Percentiles rank a stretch among this genome's conserved stretches.
These are phyloP conservation scores for Lacanobia wlatinum DNA, from an alignment of 2,888 invertebrate species.

Conservation along the genomic window DNA sequence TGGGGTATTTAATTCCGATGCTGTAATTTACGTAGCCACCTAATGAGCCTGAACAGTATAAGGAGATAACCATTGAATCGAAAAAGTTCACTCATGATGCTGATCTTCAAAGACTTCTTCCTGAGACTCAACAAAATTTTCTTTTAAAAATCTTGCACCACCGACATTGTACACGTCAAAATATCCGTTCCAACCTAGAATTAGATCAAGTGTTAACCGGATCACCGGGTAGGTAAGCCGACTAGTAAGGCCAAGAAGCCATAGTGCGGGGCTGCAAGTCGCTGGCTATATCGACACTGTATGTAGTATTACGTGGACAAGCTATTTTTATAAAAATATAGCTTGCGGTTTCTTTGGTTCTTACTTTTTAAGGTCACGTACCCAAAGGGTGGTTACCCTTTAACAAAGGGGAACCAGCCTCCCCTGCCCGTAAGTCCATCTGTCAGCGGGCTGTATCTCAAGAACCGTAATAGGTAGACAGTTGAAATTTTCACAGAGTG, in stretches of 20 bases:
- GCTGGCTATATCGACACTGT: constrained; percentile 13
- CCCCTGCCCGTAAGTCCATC: too few relatives aligned
- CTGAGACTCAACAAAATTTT: neutral
- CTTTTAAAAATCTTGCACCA: neutral
- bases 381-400: too few relatives aligned
- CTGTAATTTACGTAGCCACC: too few relatives aligned
- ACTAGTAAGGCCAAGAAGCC: constrained; percentile 62
- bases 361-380: too few relatives aligned
- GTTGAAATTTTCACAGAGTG: too few relatives aligned
- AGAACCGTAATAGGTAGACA: too few relatives aligned
- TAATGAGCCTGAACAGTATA: too few relatives aligned
- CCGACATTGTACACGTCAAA: constrained; percentile 26
- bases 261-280: constrained; percentile 42
- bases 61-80: neutral
- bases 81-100: neutral
- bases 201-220: constrained; percentile 59
- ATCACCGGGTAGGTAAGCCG: constrained; percentile 57
- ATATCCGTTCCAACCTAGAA: constrained; percentile 42
- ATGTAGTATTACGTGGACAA: constrained; percentile 8
- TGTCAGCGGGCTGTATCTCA: too few relatives aligned
- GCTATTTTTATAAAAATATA: constrained; percentile 29
- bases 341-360: neutral
- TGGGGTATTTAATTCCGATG: too few relatives aligned
- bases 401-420: too few relatives aligned
- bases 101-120: neutral